phyloP scores from a whole-genome alignment of 2,797 vertebrate genomes.

The Malurus leucopterus region DNA sequence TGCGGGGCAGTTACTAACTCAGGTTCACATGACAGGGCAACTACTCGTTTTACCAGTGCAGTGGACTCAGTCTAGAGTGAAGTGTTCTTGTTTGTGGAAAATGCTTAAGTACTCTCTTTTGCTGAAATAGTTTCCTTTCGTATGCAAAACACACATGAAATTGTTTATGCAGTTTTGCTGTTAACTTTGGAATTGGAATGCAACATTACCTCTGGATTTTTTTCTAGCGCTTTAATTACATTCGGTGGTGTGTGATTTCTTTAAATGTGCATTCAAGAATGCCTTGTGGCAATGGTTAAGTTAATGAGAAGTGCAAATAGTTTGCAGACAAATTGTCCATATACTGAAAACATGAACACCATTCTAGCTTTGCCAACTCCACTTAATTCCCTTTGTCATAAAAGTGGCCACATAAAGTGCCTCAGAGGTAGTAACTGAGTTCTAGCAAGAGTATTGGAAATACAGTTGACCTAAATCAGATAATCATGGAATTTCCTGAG shows the following conservation, averaged over 20 bases:
- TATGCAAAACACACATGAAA: not conserved
- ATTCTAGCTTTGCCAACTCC: not conserved
- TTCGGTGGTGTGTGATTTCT: not conserved
- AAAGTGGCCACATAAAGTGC: not conserved
- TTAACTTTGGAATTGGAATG: not conserved
- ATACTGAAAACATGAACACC: not conserved
- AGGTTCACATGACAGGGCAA: not conserved
- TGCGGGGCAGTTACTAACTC: not conserved
- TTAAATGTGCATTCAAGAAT: not conserved
- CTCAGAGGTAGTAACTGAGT: not conserved
- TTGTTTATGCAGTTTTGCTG: not conserved
- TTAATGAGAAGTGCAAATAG: not conserved
- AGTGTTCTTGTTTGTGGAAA: not conserved
- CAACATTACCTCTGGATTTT: not conserved
- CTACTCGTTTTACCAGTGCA: not conserved
- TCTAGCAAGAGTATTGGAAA: not conserved
- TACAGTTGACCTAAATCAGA: not conserved
- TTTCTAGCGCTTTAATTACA: not conserved
- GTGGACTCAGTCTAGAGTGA: not conserved
- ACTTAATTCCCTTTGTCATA: not conserved
- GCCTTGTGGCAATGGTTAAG: not conserved
- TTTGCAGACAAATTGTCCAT: not conserved
- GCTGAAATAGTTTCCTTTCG: not conserved
- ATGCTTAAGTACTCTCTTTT: not conserved
- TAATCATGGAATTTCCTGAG: not conserved